Percentiles rank a stretch among this genome's conserved stretches.
Conservation (phyloP, 2,888 invertebrate genomes). For the Lacanobia oleracea region DNA sequence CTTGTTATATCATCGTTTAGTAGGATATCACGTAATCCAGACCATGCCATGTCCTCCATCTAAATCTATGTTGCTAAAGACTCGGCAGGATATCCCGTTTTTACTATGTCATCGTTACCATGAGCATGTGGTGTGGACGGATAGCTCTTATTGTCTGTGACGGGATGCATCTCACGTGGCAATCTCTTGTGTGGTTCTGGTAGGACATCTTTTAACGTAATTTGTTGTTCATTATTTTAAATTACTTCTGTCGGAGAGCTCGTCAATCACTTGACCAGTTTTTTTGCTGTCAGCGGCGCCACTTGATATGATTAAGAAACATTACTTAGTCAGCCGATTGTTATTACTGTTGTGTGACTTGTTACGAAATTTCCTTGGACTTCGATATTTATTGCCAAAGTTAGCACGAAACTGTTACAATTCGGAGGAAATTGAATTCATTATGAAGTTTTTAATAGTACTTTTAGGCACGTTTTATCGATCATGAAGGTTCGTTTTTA, state of each 20-base stretch:
- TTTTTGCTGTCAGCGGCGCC: constrained; percentile 77
- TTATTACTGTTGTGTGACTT: constrained; percentile 55
- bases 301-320: constrained; percentile 72
- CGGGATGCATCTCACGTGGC: constrained; percentile 69
- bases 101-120: constrained; percentile 61
- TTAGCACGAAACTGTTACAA: constrained; percentile 36
- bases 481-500: not conserved
- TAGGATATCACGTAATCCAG: constrained; percentile 41
- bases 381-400: constrained; percentile 43
- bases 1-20: constrained; percentile 57
- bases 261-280: constrained; percentile 74
- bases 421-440: constrained; percentile 27
- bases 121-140: constrained; percentile 45
- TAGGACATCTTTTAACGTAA: constrained; percentile 68
- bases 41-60: constrained; percentile 42
- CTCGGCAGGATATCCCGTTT: constrained; percentile 67
- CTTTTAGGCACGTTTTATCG: constrained; percentile 27
- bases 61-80: constrained; percentile 55
- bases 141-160: constrained; percentile 59
- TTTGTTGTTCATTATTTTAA: constrained; percentile 75
- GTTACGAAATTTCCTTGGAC: constrained; percentile 42
- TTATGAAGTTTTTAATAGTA: constrained; percentile 23
- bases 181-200: constrained; percentile 60
- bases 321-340: constrained; percentile 50
- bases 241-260: constrained; percentile 69